These are phyloP conservation scores for Plebejus anna DNA, from an alignment of 2,888 invertebrate species.

Conservation along the genomic window DNA sequence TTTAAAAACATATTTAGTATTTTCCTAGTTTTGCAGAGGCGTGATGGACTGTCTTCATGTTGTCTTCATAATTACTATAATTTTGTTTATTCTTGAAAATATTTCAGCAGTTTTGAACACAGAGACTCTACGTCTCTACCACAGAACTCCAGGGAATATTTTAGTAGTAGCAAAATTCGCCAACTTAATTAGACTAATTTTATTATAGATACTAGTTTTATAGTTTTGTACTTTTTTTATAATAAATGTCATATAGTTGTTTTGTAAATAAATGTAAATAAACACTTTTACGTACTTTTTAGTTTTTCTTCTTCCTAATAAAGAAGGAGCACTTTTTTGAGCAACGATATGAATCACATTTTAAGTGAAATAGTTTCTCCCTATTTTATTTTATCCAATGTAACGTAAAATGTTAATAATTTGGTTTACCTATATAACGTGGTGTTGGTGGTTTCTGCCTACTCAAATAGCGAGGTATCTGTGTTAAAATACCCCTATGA, in stretches of 20 bases:
- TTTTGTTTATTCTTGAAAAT: background rate
- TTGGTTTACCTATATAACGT: background rate
- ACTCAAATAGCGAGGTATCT: background rate
- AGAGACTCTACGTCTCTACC: background rate
- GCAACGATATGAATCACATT: too few species aligned
- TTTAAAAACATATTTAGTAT: too few species aligned
- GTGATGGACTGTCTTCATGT: too few species aligned
- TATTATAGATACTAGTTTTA: background rate
- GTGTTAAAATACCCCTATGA: background rate
- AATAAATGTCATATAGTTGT: background rate
- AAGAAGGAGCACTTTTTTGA: too few species aligned
- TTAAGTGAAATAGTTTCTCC: too few species aligned
- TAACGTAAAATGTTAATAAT: background rate
- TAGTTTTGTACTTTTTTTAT: slow-evolving; percentile 3
- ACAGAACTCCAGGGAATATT: background rate
- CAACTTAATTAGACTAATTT: background rate
- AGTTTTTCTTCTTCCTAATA: background rate
- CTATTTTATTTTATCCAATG: background rate
- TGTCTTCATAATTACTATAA: too few species aligned
- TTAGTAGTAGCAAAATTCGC: background rate
- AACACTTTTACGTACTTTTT: background rate
- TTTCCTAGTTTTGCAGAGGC: too few species aligned
- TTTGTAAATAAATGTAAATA: slow-evolving; percentile 20
- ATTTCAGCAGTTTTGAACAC: background rate
- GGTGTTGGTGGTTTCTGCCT: background rate